These are phyloP conservation scores for Penaeus vannamei DNA, from an alignment of 1,140 invertebrate genomes.

Conservation along the genomic window DNA sequence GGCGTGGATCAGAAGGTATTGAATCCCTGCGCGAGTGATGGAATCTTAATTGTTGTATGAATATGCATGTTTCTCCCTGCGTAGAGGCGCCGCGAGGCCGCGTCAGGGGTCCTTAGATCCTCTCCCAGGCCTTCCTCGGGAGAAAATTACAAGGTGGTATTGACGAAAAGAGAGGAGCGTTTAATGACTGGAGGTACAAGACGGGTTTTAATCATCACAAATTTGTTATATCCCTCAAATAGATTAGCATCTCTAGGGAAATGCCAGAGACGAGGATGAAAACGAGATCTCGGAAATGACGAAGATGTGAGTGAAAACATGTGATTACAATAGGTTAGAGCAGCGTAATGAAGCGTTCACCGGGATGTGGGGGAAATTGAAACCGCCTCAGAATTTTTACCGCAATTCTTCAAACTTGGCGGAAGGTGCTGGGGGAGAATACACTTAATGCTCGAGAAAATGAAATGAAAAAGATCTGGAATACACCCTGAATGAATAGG, in stretches of 20 bases:
- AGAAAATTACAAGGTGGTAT: slow-evolving; percentile 32
- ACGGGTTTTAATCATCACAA: neutral
- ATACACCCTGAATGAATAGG: slow-evolving; percentile 41
- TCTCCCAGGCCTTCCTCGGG: neutral
- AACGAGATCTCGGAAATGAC: slow-evolving; percentile 30
- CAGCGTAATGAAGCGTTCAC: slow-evolving; percentile 56
- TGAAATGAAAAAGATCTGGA: slow-evolving; percentile 38
- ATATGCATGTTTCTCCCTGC: slow-evolving; percentile 62
- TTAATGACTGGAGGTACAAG: neutral
- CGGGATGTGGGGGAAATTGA: slow-evolving; percentile 55
- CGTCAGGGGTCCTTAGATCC: neutral
- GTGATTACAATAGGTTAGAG: slow-evolving; percentile 10
- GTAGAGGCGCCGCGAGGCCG: neutral
- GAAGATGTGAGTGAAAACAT: slow-evolving; percentile 40
- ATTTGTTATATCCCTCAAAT: slow-evolving; percentile 4
- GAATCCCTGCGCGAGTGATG: slow-evolving; percentile 59
- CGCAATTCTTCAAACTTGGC: slow-evolving; percentile 50
- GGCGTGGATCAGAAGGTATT: slow-evolving; percentile 58
- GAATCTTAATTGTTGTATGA: slow-evolving; percentile 65
- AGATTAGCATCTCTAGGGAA: neutral
- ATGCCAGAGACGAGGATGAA: neutral
- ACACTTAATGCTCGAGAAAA: slow-evolving; percentile 58
- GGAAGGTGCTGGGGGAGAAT: slow-evolving; percentile 61
- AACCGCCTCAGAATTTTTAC: slow-evolving; percentile 49
- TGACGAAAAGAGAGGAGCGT: slow-evolving; percentile 23